Evolutionary conservation across 2,888 invertebrate species (phyloP), one percentile per base, ranked within the genome.

Genomic region (Hydroisotoma schaefferi): DNA sequence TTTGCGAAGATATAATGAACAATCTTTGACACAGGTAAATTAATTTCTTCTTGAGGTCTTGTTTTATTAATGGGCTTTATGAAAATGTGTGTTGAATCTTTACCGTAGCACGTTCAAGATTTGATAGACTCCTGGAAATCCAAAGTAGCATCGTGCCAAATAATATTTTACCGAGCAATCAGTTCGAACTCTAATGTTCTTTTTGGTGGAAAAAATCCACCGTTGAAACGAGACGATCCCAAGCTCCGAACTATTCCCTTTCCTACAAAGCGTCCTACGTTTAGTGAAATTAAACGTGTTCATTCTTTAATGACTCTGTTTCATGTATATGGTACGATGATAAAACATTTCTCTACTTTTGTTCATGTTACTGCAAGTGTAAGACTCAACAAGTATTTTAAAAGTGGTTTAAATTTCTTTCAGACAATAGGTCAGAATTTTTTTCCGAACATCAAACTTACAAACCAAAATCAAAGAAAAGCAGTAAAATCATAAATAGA

Each of bases 191-290:
- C 86, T 69, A 80, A 81, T 1, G 83, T 88, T 0, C 77, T 93
- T 46, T 91, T 90, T 74, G 82, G 83, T 12, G 88, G 90, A 0
- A 85, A 85, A 75, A 82, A 80, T 56, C 85, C 89, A 0, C 82
- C 87, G 0, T 76, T 92, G 15, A 80, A 81, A 63, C 81, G 82
- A 69, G 81, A 79, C 2, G 88, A 88, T 73, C 72, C 77, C 1
- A 78, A 87, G 61, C 76, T 89, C 8, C 77, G 87, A 68, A 83
- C 82, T 22, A 81, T 93, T 66, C 92, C 93, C 0, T 90, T 93
- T 77, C 85, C 87, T 0, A 91, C 92, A 0, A 80, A 86, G 69
- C 82, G 90, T 70, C 88, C 93, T 0, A 89, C 89, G 0, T 87
- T 85, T 72, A 86, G 83, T 54, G 92, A 93, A 79, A 84, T 90